Conservation (phyloP, 1,140 invertebrate genomes). For the Eumaeus atala region DNA sequence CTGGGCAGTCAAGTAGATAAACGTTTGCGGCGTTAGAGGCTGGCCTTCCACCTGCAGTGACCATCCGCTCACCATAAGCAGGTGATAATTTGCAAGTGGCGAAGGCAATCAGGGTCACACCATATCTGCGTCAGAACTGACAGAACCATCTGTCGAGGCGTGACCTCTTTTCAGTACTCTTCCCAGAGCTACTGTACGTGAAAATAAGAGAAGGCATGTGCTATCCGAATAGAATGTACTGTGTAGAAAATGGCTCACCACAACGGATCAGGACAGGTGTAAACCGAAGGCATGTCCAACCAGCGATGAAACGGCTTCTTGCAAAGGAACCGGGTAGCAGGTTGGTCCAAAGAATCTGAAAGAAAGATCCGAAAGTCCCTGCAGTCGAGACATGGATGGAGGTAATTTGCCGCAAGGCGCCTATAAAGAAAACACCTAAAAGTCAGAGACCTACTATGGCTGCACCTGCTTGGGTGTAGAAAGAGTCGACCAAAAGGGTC, state of each 20-base stretch:
- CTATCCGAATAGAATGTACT: too few species aligned
- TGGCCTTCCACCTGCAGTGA: neutral
- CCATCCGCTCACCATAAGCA: neutral
- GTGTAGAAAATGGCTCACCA: neutral
- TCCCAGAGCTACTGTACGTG: too few species aligned
- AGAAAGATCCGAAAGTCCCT: neutral
- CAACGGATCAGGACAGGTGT: neutral
- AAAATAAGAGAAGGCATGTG: too few species aligned
- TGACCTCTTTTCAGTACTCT: neutral
- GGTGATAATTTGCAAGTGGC: neutral
- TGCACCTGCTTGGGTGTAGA: neutral
- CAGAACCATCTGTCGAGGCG: too few species aligned
- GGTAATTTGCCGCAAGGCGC: neutral
- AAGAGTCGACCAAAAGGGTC: too few species aligned
- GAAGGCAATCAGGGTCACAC: neutral
- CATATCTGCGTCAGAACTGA: too few species aligned
- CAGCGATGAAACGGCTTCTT: neutral
- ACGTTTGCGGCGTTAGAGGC: too few species aligned
- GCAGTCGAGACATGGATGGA: neutral
- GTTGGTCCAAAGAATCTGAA: neutral
- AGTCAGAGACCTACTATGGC: neutral
- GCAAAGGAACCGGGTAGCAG: neutral
- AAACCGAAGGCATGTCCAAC: neutral
- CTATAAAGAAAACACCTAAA: neutral
- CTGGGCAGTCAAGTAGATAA: too few species aligned